Conservation (phyloP, 1,140 invertebrate genomes). For the Zeugodacus cucurbitae region DNA sequence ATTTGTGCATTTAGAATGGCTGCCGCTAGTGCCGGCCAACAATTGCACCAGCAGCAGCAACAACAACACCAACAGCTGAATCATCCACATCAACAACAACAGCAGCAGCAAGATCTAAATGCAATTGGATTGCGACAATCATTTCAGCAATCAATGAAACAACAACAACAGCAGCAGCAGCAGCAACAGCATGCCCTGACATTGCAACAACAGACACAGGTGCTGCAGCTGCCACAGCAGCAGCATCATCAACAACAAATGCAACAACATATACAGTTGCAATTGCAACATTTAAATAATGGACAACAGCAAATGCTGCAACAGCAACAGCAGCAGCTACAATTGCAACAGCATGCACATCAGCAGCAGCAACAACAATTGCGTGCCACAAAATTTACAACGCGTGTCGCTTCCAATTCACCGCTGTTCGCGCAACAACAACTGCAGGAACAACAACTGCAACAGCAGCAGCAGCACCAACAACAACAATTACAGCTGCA, state of each 20-base stretch:
- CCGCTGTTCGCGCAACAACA: conserved; percentile 44
- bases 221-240: conserved; percentile 34
- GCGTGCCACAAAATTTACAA: conserved; percentile 58
- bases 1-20: conserved; percentile 51
- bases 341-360: conserved; percentile 47
- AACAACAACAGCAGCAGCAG: conserved; percentile 49
- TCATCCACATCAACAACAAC: conserved; percentile 38
- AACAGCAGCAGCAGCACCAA: conserved; percentile 48
- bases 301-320: conserved; percentile 46
- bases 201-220: conserved; percentile 42
- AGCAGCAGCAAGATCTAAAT: conserved; percentile 56
- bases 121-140: conserved; percentile 33
- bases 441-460: conserved; percentile 44
- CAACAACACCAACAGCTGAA: conserved; percentile 30
- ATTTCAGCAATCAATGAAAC: conserved; percentile 33
- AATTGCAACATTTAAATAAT: conserved; percentile 34
- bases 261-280: conserved; percentile 53
- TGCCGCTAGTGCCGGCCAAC: conserved; percentile 62
- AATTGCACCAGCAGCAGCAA: conserved; percentile 45
- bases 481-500: conserved; percentile 49
- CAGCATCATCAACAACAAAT: conserved; percentile 50
- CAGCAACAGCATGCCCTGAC: conserved; percentile 41
- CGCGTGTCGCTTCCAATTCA: conserved; percentile 60
- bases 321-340: conserved; percentile 49
- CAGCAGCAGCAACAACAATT: conserved; percentile 52